phyloP scores from a whole-genome alignment of 2,113 vertebrate species.

The Thinocorus orbignyianus region DNA sequence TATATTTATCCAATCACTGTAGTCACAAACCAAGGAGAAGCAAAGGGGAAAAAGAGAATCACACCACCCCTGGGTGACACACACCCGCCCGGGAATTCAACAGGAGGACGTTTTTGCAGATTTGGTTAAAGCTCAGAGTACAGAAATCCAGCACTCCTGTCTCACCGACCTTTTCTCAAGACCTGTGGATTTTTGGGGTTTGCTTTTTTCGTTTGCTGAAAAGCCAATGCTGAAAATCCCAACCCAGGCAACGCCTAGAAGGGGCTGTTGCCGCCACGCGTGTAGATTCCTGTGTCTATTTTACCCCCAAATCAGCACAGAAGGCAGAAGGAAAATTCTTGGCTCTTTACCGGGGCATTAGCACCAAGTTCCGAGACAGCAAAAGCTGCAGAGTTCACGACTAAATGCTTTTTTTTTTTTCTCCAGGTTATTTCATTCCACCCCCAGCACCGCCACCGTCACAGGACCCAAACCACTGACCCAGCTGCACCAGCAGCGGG shows the following conservation, averaged over 20 bases:
- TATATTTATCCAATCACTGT: fast-evolving
- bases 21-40: neutral
- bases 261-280: fast-evolving
- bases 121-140: neutral
- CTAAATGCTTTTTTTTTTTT: neutral
- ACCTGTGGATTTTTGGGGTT: too few relatives aligned
- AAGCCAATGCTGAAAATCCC: neutral
- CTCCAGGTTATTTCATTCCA: neutral
- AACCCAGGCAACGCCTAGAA: neutral
- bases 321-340: neutral
- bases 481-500: neutral
- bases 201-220: neutral
- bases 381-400: neutral
- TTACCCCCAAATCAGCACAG: neutral
- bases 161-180: neutral
- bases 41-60: neutral
- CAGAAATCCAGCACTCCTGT: neutral
- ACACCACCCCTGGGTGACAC: neutral
- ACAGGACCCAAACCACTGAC: neutral
- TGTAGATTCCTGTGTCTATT: fast-evolving
- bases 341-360: neutral
- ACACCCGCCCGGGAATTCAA: neutral
- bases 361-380: neutral
- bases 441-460: neutral
- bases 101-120: neutral